Evolutionary conservation across 1,140 invertebrate species (phyloP).

Genomic region (Pentalonia nigronervosa): DNA sequence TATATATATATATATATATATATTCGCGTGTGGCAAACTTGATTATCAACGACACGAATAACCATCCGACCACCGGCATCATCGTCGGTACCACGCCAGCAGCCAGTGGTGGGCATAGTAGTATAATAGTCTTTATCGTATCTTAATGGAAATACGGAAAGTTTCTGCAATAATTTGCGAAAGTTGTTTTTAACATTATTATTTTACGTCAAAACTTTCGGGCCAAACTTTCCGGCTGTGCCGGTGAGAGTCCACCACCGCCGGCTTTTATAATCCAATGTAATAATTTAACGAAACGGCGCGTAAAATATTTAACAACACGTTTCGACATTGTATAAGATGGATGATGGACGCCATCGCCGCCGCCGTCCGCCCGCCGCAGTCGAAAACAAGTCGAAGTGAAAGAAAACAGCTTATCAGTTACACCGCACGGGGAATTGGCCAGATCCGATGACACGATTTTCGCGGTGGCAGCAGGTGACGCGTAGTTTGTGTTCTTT

Average conservation of each 20-base stretch:
- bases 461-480: neutral
- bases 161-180: conserved; percentile 56
- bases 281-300: conserved; percentile 52
- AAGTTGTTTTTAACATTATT: conserved; percentile 57
- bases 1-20: neutral
- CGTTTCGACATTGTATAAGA: conserved; percentile 50
- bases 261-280: conserved; percentile 39
- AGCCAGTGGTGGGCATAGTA: neutral
- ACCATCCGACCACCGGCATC: conserved; percentile 22
- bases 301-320: conserved; percentile 56
- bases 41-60: conserved; percentile 40
- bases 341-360: conserved; percentile 32
- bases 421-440: conserved; percentile 6
- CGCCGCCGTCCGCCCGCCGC: neutral
- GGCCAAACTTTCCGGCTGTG: conserved; percentile 7
- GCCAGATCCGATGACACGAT: neutral
- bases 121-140: conserved; percentile 43
- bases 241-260: neutral
- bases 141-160: conserved; percentile 51
- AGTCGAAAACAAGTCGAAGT: neutral
- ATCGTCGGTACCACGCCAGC: neutral
- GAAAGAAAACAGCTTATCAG: neutral
- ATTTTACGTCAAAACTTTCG: conserved; percentile 56
- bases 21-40: neutral
- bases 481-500: neutral